Evolutionary conservation across 2,797 vertebrate genomes (phyloP), one percentile per base, ranked within the genome.

Genomic region (Pagetopsis macropterus): DNA sequence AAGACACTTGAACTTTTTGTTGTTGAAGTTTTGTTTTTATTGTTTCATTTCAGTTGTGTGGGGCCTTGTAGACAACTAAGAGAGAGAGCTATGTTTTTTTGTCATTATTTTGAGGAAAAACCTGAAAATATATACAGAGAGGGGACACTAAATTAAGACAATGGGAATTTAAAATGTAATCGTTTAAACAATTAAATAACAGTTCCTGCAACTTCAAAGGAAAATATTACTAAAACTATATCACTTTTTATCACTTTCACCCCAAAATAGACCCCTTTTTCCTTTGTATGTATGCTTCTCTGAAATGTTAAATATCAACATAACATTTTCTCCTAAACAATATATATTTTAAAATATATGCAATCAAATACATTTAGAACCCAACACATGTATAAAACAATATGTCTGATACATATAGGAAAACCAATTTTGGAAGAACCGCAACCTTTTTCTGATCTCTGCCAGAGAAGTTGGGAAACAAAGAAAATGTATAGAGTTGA

Each of bases 401-500:
- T 46, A 37, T 1, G 54, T 57, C 33, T 52, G 1, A 46, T 12
- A 4, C 67, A 49, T 21, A 48, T 16, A 1, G 1, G 4, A 73
- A 64, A 59, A 49, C 5, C 7, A 1, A 67, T 17, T 33, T 51
- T 14, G 31, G n/a, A 70, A 37, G 31, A 16, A 15, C 21, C 15
- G 19, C 6, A 60, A 16, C 27, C n/a, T 13, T 41, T 75, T 58
- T 48, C n/a, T 17, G 33, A 19, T 62, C n/a, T 63, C 19, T 52
- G 19, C 52, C 1, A 46, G 23, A 76, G 76, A 88, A 76, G 60
- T 57, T 37, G 31, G 15, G 46, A 84, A 84, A 84, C 65, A 84
- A 81, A 80, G 57, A 72, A 83, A 85, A 76, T 52, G 41, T 50
- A 82, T 78, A 16, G 84, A 68, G 72, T 82, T 79, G 65, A 44